Base-by-base conservation (phyloP, 2,888 invertebrate genomes). In the Aplocera efformata region DNA sequence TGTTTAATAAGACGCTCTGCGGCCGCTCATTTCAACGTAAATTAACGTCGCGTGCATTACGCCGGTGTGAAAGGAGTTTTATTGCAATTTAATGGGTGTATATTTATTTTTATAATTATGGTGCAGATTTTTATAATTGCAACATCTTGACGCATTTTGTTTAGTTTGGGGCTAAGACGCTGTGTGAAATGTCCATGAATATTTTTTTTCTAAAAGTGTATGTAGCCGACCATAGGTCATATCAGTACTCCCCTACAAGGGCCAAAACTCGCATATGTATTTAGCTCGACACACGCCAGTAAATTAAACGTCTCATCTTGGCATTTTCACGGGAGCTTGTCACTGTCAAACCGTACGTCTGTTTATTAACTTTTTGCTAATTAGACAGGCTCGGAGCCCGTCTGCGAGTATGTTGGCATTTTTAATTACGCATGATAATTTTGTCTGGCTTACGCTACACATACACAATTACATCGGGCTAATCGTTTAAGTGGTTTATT, bases 281-380 rank as follows among this genome's bases (percentile, higher is more conserved):
- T n/a, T 61, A 63, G 63, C 72, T 68, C 67, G 58, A 58, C 66
- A 59, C 56, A 56, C 69, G 74, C 72, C 73, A 76, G 78, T 72
- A 85, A 86, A 88, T 88, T 85, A 86, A 86, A 79, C 81, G 75
- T 83, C 81, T 84, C 85, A 85, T 85, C 84, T 84, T 85, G 83
- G 76, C 79, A 77, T 85, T 83, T 86, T 79, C 81, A 82, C 78
- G 77, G 76, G 75, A 74, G 80, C 84, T 60, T 78, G 84, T 88
- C 85, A 85, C 80, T 86, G 88, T 86, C 88, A 77, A 68, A 75
- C 75, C 48, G 72, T 73, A 72, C 67, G 83, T 81, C 79, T 82
- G 85, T 84, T 83, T 84, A 85, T 85, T 85, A 88, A 85, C 85
- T 85, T 86, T 85, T 85, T 86, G 82, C 81, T 85, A 86, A 85